Conservation (phyloP, 2,113 vertebrate species). For the Leptobrachium ailaonicum region DNA sequence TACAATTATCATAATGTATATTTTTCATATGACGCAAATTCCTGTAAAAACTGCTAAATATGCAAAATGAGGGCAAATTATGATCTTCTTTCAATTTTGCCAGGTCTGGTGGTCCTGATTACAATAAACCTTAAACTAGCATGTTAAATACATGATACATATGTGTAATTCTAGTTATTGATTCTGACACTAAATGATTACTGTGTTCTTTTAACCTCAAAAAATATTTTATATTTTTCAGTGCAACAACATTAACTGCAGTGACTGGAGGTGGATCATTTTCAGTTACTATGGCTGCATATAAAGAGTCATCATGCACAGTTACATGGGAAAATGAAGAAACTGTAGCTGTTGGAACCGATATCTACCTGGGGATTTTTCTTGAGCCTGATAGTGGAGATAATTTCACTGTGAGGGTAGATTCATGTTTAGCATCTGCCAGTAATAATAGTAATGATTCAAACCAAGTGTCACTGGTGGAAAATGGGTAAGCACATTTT, state of each 20-base stretch:
- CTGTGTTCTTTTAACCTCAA: too few species aligned
- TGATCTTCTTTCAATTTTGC: too few species aligned
- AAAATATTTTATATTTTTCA: neutral
- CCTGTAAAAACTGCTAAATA: too few species aligned
- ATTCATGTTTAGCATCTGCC: neutral
- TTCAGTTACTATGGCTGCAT: neutral
- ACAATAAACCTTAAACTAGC: too few species aligned
- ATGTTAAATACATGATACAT: too few species aligned
- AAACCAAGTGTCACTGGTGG: neutral
- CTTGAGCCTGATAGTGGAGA: neutral
- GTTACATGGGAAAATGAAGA: neutral
- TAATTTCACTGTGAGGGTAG: neutral
- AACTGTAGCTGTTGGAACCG: neutral
- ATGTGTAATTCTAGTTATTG: too few species aligned
- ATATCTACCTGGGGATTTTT: constrained; percentile 5
- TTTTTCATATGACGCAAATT: too few species aligned
- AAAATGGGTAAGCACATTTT: constrained; percentile 5
- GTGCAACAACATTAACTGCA: neutral
- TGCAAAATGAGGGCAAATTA: too few species aligned
- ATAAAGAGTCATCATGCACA: neutral
- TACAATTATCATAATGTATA: too few species aligned
- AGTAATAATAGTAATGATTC: neutral
- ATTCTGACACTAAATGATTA: too few species aligned
- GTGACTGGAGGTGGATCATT: neutral
- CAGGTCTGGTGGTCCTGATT: too few species aligned